A percentile compares a stretch with the other conserved stretches of the same genome.
Evolutionary conservation across 2,113 vertebrate species (phyloP).

Genomic region (Petrocephalus microphthalmus): DNA sequence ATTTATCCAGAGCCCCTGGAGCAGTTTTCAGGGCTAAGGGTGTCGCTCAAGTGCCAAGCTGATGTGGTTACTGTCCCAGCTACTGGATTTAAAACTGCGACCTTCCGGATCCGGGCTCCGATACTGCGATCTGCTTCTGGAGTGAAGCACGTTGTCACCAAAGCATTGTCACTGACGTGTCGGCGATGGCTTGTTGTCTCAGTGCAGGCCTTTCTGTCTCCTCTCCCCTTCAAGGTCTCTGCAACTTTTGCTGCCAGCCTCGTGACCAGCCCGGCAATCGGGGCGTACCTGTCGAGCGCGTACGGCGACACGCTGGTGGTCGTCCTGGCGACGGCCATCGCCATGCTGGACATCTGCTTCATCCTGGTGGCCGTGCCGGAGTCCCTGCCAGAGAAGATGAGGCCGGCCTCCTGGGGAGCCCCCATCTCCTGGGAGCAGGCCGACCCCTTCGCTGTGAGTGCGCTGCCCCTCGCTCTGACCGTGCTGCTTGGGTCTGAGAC

Average conservation of each 20-base stretch:
- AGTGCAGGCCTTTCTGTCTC: not conserved
- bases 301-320: constrained; percentile 82
- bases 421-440: constrained; percentile 89
- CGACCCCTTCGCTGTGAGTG: constrained; percentile 77
- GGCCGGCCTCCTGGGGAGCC: constrained; percentile 81
- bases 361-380: constrained; percentile 84
- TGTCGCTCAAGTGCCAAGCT: not conserved
- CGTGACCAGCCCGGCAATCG: constrained; percentile 85
- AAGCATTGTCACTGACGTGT: not conserved
- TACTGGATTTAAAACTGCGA: not conserved
- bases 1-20: not conserved
- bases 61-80: not conserved
- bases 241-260: constrained; percentile 86
- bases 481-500: no score
- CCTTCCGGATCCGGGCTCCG: not conserved
- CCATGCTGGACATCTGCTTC: constrained; percentile 83
- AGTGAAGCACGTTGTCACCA: not conserved
- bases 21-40: no score
- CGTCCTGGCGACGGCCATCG: constrained; percentile 78
- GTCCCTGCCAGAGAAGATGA: constrained; percentile 85
- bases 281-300: constrained; percentile 75
- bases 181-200: not conserved
- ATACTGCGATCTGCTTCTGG: not conserved
- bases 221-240: constrained; percentile 66
- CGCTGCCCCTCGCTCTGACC: not conserved